These are phyloP conservation scores for Phragmatobia fuliginosa DNA, from an alignment of 2,888 invertebrate species.

Conservation along the genomic window DNA sequence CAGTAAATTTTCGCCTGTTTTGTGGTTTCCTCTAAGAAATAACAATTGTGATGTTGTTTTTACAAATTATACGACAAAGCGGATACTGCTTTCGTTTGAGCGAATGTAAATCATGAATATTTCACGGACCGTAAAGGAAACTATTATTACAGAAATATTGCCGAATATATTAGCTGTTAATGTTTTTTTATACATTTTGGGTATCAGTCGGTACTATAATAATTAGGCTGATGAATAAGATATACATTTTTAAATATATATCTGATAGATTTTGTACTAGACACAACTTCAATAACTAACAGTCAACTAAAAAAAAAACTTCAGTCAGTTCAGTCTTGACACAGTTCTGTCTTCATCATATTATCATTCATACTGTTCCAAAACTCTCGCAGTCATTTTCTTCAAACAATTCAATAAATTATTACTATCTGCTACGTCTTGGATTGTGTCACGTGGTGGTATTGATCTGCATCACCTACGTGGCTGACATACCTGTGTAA, in stretches of 20 bases:
- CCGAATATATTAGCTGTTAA: no score
- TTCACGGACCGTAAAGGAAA: not conserved
- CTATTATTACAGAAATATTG: no score
- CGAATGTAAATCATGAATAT: not conserved
- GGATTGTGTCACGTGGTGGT: not conserved
- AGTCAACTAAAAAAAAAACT: no score
- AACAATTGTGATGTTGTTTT: slow-evolving; percentile 7
- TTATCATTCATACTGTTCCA: not conserved
- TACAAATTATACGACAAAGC: not conserved
- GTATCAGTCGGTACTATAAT: no score
- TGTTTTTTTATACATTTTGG: no score
- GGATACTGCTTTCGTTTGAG: no score
- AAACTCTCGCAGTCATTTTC: not conserved
- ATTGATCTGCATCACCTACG: not conserved
- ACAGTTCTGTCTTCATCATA: not conserved
- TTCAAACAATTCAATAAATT: not conserved
- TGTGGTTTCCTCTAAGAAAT: slow-evolving; percentile 14
- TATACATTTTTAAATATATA: no score
- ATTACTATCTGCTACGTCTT: not conserved
- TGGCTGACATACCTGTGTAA: not conserved
- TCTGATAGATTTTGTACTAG: no score
- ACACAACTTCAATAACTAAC: no score
- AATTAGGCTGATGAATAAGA: no score
- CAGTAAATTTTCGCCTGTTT: slow-evolving; percentile 8
- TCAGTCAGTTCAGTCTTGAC: not conserved